A percentile compares a stretch with the other conserved stretches of the same genome.
Conservation (phyloP, 2,797 vertebrate species). For the Aulostomus chinensis region DNA sequence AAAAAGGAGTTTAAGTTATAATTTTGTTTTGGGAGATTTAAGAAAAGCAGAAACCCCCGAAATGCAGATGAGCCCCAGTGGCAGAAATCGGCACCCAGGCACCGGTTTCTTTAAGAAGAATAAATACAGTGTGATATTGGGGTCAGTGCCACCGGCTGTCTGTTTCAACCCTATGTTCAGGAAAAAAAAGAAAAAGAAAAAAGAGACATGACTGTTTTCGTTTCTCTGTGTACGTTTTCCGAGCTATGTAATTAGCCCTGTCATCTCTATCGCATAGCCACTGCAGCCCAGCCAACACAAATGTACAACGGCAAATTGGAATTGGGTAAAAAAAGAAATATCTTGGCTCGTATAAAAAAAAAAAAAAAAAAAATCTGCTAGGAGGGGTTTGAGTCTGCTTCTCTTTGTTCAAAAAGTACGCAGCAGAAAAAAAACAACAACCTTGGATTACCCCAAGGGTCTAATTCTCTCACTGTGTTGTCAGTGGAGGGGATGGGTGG, state of each 20-base stretch:
- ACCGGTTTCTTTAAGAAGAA: conserved; percentile 58
- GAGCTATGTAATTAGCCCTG: conserved; percentile 73
- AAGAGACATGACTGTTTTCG: conserved; percentile 64
- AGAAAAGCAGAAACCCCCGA: too few species aligned
- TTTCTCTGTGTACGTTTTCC: conserved; percentile 64
- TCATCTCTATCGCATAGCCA: conserved; percentile 62
- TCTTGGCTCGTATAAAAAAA: conserved; percentile 58
- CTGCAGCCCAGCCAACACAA: conserved; percentile 67
- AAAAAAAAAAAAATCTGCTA: conserved; percentile 39
- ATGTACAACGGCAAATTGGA: conserved; percentile 60
- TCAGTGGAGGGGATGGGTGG: conserved; percentile 51
- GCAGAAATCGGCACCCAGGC: conserved; percentile 45
- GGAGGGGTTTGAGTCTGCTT: conserved; percentile 46
- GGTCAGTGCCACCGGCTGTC: conserved; percentile 68
- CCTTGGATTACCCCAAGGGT: conserved; percentile 44
- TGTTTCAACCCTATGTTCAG: conserved; percentile 41
- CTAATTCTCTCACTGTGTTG: conserved; percentile 53
- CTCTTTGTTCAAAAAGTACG: conserved; percentile 62
- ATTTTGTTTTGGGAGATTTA: conserved; percentile 57
- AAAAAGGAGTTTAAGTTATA: conserved; percentile 36
- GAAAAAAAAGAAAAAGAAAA: too few species aligned
- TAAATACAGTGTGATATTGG: conserved; percentile 71
- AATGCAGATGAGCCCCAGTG: conserved; percentile 42
- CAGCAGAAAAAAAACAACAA: conserved; percentile 56
- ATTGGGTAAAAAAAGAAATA: conserved; percentile 49